Percentiles rank a stretch among this genome's conserved stretches.
Evolutionary conservation across 92 coral and sea anemone genomes (phyloP).

Genomic region (Zoanthus sociatus): DNA sequence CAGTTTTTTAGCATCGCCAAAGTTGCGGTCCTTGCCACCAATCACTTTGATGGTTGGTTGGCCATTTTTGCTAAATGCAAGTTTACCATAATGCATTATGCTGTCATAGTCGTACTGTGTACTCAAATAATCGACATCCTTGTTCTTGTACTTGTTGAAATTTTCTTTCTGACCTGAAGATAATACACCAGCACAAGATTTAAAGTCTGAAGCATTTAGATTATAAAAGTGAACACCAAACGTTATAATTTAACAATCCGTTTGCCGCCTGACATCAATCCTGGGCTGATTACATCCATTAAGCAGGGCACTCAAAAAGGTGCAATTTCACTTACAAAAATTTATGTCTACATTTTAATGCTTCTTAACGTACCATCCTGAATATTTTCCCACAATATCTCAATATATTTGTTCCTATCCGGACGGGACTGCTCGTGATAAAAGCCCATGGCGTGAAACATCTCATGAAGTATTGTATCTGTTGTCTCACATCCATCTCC

Average conservation of each 20-base stretch:
- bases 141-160: conserved; percentile 39
- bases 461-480: conserved; percentile 41
- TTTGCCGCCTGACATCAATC: too few relatives aligned
- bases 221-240: too few relatives aligned
- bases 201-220: too few relatives aligned
- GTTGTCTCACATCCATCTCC: conserved; percentile 45
- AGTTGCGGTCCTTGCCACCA: conserved; percentile 29
- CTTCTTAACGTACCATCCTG: not conserved
- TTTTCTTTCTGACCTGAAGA: conserved; percentile 10
- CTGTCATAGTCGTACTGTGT: conserved; percentile 29
- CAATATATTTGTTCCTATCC: conserved; percentile 28
- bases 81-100: conserved; percentile 44
- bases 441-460: conserved; percentile 46
- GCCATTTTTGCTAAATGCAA: conserved; percentile 43
- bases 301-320: too few relatives aligned
- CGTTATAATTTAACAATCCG: too few relatives aligned
- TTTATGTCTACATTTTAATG: too few relatives aligned
- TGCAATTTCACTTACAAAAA: too few relatives aligned
- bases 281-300: too few relatives aligned
- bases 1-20: conserved; percentile 35
- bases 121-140: conserved; percentile 40
- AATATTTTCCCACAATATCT: conserved; percentile 41
- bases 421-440: conserved; percentile 43
- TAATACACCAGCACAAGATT: not conserved
- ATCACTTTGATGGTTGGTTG: conserved; percentile 22